Evolutionary conservation across 1,140 invertebrate genomes (phyloP), one percentile per base, ranked within the genome.

Genomic region (Panagrolaimus sp.): DNA sequence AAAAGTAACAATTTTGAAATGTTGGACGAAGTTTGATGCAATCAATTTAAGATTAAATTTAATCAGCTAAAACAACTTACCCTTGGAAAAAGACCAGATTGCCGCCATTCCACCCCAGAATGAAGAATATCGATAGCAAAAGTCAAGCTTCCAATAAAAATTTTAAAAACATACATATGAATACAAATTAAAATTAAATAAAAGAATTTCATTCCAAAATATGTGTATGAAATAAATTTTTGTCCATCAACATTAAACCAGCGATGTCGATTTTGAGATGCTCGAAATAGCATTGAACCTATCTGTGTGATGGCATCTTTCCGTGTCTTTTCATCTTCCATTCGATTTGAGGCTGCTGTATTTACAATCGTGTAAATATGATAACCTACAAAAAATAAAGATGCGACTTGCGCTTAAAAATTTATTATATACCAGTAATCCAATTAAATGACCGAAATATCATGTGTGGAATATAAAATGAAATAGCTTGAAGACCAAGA

Each of bases 371-470:
- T 63, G 11, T 63, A 57, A 43, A 81, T 78, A 62, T 78, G 76
- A 43, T 57, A 81, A 14, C 73, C 72, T 73, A 25, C 44, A 16
- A 14, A 25, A 42, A 42, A 44, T 66, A 42, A 9, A 25, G 0
- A n/a, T 23, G 20, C 5, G 0, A n/a, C 1, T 57, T n/a, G 0
- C 31, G 66, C 11, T 5, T n/a, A n/a, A 14, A 27, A 69, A 16
- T 13, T 27, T 2, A 3, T 9, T 31, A 38, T 5, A 16, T 27
- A 75, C 75, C 76, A 23, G 75, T 77, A 20, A 77, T 43, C 76
- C 76, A 78, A 64, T 78, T 78, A 25, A 80, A 75, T 13, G 77
- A 78, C 9, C 77, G 72, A 74, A 78, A 78, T 9, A 80, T 57
- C 43, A 80, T 44, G 46, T 78, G 77, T 7, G 76, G 76, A 44